phyloP scores from a whole-genome alignment of 2,797 vertebrate genomes.

The Psittacula echo region DNA sequence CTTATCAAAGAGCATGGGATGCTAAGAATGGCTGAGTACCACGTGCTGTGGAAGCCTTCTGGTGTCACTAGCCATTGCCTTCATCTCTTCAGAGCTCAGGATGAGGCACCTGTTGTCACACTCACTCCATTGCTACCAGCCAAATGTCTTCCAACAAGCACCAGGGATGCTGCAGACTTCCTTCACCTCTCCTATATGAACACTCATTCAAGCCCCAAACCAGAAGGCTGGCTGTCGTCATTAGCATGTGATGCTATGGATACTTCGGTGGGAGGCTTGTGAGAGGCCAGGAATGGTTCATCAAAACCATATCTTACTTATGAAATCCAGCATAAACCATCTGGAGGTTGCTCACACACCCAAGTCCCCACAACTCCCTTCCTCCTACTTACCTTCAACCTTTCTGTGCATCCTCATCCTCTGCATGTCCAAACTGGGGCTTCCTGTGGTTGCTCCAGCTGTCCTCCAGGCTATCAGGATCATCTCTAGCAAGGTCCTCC shows the following conservation, averaged over 20 bases:
- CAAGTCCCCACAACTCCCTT: background rate
- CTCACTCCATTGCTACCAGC: background rate
- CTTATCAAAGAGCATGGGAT: background rate
- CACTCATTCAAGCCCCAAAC: background rate
- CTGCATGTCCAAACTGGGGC: background rate
- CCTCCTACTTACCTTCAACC: background rate
- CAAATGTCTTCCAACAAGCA: background rate
- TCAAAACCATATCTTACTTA: background rate
- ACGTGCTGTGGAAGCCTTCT: background rate
- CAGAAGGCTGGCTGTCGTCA: background rate
- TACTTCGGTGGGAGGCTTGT: background rate
- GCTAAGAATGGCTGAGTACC: background rate
- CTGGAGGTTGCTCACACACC: background rate
- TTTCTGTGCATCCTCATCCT: background rate
- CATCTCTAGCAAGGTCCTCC: background rate
- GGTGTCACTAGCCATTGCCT: background rate
- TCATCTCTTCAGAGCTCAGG: background rate
- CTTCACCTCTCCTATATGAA: background rate
- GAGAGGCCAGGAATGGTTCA: background rate
- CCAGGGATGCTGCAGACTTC: background rate
- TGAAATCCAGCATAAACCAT: background rate
- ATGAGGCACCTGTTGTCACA: background rate
- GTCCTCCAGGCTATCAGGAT: background rate
- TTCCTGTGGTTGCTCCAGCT: rapidly evolving
- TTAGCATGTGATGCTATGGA: background rate